Evolutionary conservation across 2,797 vertebrate species (phyloP).

Genomic region (Tangara arthus): DNA sequence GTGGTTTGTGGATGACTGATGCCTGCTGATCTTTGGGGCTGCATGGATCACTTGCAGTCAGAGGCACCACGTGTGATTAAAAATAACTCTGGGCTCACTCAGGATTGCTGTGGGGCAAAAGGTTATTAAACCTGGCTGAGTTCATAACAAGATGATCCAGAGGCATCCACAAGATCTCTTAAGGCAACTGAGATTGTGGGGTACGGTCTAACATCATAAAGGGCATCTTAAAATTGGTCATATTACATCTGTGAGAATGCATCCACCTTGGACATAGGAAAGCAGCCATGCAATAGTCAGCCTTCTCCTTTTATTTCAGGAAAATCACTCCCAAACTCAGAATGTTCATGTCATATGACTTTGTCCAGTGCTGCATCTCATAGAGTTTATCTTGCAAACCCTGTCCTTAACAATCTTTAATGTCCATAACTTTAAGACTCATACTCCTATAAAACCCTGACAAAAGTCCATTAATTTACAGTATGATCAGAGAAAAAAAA

Average conservation of each 20-base stretch:
- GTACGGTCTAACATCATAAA: neutral
- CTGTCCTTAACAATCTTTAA: neutral
- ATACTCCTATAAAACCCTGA: neutral
- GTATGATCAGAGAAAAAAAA: neutral
- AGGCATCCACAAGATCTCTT: neutral
- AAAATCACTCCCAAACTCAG: neutral
- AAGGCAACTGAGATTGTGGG: neutral
- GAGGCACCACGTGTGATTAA: neutral
- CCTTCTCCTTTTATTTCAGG: neutral
- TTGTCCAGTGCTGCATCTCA: neutral
- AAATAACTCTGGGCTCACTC: neutral
- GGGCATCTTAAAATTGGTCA: neutral
- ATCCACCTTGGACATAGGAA: neutral
- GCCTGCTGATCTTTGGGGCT: conserved; percentile 37
- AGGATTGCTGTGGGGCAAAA: neutral
- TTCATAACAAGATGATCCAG: neutral
- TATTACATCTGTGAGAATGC: neutral
- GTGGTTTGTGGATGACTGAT: conserved; percentile 23
- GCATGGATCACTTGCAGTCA: conserved; percentile 36
- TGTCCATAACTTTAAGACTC: neutral
- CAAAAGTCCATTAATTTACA: neutral
- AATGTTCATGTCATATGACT: neutral
- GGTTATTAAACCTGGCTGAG: neutral
- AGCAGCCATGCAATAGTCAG: neutral
- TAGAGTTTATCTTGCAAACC: neutral